Conservation (phyloP, 1,140 invertebrate species). For the Diplogasteroides magnus region DNA sequence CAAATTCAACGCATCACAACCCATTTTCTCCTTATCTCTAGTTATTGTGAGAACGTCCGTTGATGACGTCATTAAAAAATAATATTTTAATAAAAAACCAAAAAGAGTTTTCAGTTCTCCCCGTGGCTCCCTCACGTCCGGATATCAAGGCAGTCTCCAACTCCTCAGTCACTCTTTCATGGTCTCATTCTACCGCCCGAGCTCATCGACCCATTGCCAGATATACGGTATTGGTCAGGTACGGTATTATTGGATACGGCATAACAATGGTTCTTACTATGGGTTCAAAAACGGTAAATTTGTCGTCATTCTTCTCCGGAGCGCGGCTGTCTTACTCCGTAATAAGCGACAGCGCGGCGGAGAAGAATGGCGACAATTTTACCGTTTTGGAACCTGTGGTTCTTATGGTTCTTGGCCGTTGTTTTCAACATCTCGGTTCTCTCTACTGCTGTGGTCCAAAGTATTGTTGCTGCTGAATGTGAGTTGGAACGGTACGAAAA, state of each 20-base stretch:
- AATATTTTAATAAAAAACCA: not conserved
- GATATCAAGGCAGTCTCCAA: conserved; percentile 41
- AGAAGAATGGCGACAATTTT: not conserved
- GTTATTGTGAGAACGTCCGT: too few relatives aligned
- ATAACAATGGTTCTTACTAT: not conserved
- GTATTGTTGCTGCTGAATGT: not conserved
- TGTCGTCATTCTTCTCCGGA: not conserved
- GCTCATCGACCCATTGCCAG: conserved; percentile 47
- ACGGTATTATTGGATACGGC: not conserved
- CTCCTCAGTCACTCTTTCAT: conserved; percentile 39
- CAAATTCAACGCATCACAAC: too few relatives aligned
- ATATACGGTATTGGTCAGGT: conserved; percentile 45
- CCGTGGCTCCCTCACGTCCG: conserved; percentile 41
- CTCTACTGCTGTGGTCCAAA: not conserved
- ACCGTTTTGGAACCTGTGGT: not conserved
- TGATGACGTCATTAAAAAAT: not conserved
- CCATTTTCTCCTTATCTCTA: too few relatives aligned
- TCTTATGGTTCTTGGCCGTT: too few relatives aligned
- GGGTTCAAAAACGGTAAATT: not conserved
- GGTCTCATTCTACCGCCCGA: conserved; percentile 43
- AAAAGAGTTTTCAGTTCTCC: conserved; percentile 38
- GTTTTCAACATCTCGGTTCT: too few relatives aligned
- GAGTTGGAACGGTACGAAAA: not conserved
- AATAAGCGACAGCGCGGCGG: not conserved
- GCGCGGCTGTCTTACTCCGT: not conserved